phyloP scores from a whole-genome alignment of 1,140 invertebrate genomes.

The Saccostrea glomerata region DNA sequence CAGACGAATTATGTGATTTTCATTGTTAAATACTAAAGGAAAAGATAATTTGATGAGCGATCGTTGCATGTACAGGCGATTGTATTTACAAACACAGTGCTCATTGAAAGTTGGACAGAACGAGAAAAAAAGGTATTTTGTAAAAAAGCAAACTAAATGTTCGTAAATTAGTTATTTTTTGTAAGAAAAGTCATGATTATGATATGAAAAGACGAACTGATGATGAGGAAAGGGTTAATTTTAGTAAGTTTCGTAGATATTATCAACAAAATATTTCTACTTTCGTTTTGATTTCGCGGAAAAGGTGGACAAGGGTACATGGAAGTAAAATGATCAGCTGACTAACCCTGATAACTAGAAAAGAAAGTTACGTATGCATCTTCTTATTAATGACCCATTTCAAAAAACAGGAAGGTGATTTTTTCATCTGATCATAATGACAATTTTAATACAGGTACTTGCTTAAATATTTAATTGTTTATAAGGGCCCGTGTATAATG shows the following conservation, averaged over 20 bases:
- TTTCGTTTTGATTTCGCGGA: constrained; percentile 1
- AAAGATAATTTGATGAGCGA: neutral
- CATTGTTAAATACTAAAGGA: neutral
- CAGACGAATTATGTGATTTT: neutral
- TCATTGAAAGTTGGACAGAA: neutral
- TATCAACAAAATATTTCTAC: neutral
- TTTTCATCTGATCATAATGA: too few species aligned
- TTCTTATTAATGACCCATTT: too few species aligned
- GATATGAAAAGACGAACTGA: neutral
- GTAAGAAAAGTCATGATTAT: neutral
- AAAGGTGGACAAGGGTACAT: neutral
- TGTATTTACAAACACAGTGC: neutral
- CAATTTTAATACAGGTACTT: too few species aligned
- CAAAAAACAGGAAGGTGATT: too few species aligned
- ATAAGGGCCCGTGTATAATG: too few species aligned
- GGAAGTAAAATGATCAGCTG: too few species aligned
- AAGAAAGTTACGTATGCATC: too few species aligned
- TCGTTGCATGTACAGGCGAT: neutral
- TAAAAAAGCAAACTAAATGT: neutral
- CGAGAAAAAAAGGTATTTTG: neutral
- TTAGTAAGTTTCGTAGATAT: neutral
- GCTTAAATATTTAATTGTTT: too few species aligned
- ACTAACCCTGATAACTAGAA: too few species aligned
- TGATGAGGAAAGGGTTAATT: neutral
- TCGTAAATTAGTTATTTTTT: neutral